Percentiles rank a stretch among this genome's conserved stretches.
These are phyloP conservation scores for Heterodera carotae DNA, from an alignment of 1,140 invertebrate species.

Conservation along the genomic window DNA sequence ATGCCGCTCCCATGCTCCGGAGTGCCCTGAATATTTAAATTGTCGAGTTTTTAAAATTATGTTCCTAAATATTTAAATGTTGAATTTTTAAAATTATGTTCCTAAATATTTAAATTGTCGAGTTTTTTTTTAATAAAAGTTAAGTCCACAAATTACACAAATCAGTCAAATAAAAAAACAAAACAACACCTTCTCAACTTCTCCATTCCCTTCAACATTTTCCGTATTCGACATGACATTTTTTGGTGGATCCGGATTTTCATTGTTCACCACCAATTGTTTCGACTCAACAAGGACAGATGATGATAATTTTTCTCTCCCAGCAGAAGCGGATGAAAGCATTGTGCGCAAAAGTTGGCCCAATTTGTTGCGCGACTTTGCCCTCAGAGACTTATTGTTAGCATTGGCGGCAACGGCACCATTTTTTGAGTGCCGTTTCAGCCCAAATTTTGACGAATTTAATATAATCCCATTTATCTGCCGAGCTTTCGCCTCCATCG, in stretches of 20 bases:
- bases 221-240: neutral
- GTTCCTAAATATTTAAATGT: neutral
- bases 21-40: conserved; percentile 40
- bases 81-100: neutral
- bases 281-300: no score
- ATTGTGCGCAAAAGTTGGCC: neutral
- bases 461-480: no score
- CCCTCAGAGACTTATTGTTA: neutral
- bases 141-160: no score
- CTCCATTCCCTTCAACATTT: neutral
- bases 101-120: neutral
- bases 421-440: no score
- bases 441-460: no score
- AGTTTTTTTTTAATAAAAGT: no score
- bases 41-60: neutral
- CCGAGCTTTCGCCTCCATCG: no score
- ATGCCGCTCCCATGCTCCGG: conserved; percentile 57
- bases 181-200: neutral
- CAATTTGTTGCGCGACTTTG: neutral
- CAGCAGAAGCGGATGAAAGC: neutral
- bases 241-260: neutral
- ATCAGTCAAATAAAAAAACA: no score
- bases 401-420: no score
- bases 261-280: no score
- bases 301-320: neutral